Evolutionary conservation across 2,113 vertebrate species (phyloP).

Genomic region (Sturnira hondurensis): DNA sequence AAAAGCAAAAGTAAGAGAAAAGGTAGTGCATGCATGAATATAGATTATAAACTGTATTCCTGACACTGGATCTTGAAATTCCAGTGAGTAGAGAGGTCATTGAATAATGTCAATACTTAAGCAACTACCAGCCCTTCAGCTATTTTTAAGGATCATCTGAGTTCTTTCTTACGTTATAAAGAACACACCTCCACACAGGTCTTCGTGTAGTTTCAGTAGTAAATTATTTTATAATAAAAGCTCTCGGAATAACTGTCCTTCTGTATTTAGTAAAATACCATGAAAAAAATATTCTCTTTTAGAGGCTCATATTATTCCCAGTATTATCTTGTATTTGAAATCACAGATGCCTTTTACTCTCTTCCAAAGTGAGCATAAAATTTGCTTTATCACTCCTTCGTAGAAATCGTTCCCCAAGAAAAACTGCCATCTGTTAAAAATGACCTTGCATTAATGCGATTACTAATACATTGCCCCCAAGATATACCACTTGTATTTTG

Average conservation of each 20-base stretch:
- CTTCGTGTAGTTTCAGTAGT: neutral
- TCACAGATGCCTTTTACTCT: neutral
- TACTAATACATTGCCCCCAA: neutral
- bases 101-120: neutral
- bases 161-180: neutral
- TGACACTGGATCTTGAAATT: neutral
- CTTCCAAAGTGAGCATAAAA: neutral
- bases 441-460: neutral
- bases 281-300: neutral
- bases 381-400: neutral
- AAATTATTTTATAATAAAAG: neutral
- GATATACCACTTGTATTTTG: neutral
- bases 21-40: neutral
- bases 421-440: conserved; percentile 5
- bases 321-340: neutral
- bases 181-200: fast-evolving
- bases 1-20: neutral
- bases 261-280: neutral
- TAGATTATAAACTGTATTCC: neutral
- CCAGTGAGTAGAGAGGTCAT: neutral
- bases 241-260: neutral
- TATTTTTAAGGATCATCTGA: neutral
- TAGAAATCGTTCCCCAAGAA: neutral
- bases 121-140: neutral
- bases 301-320: neutral